Evolutionary conservation across 2,797 vertebrate species (phyloP).

Genomic region (Choloepus didactylus): DNA sequence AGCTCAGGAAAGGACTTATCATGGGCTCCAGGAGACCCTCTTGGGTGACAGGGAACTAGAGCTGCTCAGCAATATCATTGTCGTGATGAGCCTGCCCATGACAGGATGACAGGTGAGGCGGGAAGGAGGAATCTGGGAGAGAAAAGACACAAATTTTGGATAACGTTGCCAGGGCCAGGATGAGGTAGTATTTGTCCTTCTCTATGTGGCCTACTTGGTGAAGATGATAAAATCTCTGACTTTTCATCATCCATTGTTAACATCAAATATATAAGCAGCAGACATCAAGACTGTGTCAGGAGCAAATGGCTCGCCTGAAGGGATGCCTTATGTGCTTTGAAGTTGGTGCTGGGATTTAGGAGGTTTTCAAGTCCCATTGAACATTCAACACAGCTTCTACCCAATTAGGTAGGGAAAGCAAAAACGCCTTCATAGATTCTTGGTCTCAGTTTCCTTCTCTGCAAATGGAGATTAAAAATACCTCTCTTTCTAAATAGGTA

Average conservation of each 20-base stretch:
- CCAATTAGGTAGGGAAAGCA: not conserved
- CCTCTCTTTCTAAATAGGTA: not conserved
- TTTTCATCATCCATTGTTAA: conserved; percentile 17
- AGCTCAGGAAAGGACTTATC: not conserved
- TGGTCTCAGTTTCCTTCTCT: conserved; percentile 15
- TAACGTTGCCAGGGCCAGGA: not conserved
- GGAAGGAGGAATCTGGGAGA: not conserved
- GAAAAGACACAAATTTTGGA: not conserved
- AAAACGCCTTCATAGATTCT: not conserved
- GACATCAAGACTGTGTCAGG: not conserved
- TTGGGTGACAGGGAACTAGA: not conserved
- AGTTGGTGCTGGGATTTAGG: not conserved
- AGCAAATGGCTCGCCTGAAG: not conserved
- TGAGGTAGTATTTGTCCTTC: not conserved
- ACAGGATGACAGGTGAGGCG: not conserved
- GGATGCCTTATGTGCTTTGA: not conserved
- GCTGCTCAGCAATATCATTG: not conserved
- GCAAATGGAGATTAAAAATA: not conserved
- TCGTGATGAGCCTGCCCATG: not conserved
- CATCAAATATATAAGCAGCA: conserved; percentile 21
- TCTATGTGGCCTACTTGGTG: not conserved
- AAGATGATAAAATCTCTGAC: conserved; percentile 10
- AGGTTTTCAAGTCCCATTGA: not conserved
- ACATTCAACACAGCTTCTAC: not conserved
- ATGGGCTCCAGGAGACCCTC: not conserved